Base-by-base conservation (phyloP, 2,888 invertebrate species). In the Ashinkailepas kermadecensis region DNA sequence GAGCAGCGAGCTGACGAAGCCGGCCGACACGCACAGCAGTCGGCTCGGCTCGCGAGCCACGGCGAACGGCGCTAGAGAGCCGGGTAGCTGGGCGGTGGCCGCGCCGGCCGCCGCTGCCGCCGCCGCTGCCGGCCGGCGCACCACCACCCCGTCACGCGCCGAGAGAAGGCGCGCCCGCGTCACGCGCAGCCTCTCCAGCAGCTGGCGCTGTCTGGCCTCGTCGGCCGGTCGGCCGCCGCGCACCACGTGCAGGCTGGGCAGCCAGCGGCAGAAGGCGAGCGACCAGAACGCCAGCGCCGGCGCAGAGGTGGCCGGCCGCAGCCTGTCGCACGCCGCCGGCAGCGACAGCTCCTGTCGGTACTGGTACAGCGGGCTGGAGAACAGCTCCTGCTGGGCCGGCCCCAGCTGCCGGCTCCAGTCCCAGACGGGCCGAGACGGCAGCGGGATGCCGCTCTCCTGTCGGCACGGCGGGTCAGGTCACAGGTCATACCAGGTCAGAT, bases 351-450 rank as follows among this genome's bases (percentile, higher is more conserved):
- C 39, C 9, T 8, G 9, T 8, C 70, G 70, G 15, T 12, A 25
- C 57, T 1, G n/a, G 86, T 91, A 96, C 70, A 96, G 89, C 0
- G 96, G 96, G 87, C 96, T 97, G 86, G 92, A 92, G 87, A 97
- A 96, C 84, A 95, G 89, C 8, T 92, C 89, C 82, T 93, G 92
- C 86, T 96, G 95, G 82, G 92, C 92, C 80, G 94, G 93, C 0
- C 91, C 90, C 86, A 95, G 95, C 87, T 96, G 96, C 86, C 94
- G 93, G 82, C 92, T 91, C 96, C 96, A 96, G 86, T 95, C 94
- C 96, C 96, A 97, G 4, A 94, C 92, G 9, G 94, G 93, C 10
- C 95, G 90, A 79, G 93, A 88, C 18, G 92, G 89, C 81, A 94
- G 88, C 6, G 89, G 89, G 82, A 87, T 88, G 78, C 86, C 56